These are phyloP conservation scores for Drosophila parvula DNA, from an alignment of 1,140 invertebrate genomes.

Conservation along the genomic window DNA sequence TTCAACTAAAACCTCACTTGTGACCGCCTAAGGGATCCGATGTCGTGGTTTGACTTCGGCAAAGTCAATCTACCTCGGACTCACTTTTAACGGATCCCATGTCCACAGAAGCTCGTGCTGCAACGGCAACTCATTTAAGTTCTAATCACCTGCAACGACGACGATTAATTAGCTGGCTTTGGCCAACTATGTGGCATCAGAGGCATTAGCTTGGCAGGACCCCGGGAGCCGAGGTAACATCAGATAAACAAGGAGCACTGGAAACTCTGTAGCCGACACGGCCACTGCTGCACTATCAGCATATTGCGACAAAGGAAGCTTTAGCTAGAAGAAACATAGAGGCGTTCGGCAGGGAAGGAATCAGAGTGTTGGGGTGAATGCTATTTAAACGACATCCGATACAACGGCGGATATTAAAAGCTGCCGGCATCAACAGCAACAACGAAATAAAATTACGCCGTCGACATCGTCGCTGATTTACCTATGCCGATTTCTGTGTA, in stretches of 20 bases:
- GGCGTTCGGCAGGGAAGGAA: neutral
- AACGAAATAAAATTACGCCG: constrained; percentile 61
- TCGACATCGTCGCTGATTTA: neutral
- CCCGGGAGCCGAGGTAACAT: constrained; percentile 38
- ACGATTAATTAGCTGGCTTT: constrained; percentile 70
- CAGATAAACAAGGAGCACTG: constrained; percentile 64
- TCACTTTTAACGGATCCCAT: neutral
- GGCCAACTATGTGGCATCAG: constrained; percentile 58
- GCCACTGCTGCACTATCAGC: constrained; percentile 30
- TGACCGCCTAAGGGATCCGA: constrained; percentile 1
- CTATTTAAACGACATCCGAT: constrained; percentile 67
- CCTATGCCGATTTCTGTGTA: neutral
- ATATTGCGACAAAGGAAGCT: constrained; percentile 55
- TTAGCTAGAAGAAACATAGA: neutral
- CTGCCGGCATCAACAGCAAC: constrained; percentile 29
- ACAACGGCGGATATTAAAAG: constrained; percentile 65
- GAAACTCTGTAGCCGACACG: constrained; percentile 7
- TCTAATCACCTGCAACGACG: constrained; percentile 75
- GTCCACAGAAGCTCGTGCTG: constrained; percentile 19
- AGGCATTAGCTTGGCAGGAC: constrained; percentile 60
- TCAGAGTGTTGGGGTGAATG: neutral
- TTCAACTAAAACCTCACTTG: neutral
- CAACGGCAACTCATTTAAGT: constrained; percentile 67
- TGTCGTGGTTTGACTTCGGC: constrained; percentile 26
- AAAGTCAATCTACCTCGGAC: neutral